Percentiles rank a stretch among this genome's conserved stretches.
Evolutionary conservation across 2,797 vertebrate species (phyloP).

Genomic region (Onychomys torridus): DNA sequence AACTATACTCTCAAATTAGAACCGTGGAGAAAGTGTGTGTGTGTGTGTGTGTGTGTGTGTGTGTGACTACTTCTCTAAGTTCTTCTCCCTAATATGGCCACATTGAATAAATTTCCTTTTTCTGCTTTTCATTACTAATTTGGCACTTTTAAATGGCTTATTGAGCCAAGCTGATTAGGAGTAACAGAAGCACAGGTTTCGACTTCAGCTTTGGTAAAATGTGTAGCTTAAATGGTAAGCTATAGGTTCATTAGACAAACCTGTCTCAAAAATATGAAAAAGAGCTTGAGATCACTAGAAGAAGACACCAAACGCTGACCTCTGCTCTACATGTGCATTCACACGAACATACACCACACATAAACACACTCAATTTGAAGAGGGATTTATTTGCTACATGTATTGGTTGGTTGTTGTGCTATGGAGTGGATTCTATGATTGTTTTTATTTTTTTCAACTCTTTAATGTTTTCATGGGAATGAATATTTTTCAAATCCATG

Average conservation of each 20-base stretch:
- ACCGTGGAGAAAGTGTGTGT: background rate
- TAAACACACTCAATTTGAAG: background rate
- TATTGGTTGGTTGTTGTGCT: background rate
- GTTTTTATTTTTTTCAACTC: conserved; percentile 16
- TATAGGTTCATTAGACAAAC: background rate
- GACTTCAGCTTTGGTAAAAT: background rate
- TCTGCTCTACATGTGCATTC: background rate
- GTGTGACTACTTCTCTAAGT: background rate
- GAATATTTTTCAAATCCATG: background rate
- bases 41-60: background rate
- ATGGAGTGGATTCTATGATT: background rate
- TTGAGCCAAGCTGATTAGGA: background rate
- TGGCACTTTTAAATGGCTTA: background rate
- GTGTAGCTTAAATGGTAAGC: background rate
- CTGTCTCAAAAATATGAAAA: background rate
- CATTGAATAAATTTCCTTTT: background rate
- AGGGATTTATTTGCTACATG: background rate
- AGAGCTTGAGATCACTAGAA: background rate
- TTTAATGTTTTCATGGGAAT: background rate
- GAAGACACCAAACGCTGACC: background rate
- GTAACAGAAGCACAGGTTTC: background rate
- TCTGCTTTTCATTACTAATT: background rate
- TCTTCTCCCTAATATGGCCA: background rate
- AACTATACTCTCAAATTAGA: background rate
- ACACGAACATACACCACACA: background rate